phyloP scores from a whole-genome alignment of 2,888 invertebrate genomes.

The Drosophila limbata region DNA sequence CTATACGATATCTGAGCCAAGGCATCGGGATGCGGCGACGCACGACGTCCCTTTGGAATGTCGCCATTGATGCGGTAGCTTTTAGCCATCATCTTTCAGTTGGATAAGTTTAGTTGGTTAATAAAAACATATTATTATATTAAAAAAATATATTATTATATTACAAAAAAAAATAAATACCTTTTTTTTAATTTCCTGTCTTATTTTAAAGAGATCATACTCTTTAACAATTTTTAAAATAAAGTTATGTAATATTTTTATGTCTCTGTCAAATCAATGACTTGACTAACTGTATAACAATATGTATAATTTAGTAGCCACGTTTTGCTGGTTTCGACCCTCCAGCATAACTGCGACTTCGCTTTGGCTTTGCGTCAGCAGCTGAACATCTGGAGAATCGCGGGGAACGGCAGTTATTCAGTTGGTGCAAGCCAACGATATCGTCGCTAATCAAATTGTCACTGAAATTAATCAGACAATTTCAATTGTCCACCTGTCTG shows the following conservation, averaged over 20 bases:
- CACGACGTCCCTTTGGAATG: conserved; percentile 37
- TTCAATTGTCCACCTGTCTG: conserved; percentile 29
- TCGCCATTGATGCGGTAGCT: conserved; percentile 20
- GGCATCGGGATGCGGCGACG: conserved; percentile 37
- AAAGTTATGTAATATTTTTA: neutral
- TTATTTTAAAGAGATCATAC: neutral
- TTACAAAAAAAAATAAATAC: too few species aligned
- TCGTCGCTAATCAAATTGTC: conserved; percentile 71
- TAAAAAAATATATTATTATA: too few species aligned
- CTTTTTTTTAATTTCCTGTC: too few species aligned
- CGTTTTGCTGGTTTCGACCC: conserved; percentile 52
- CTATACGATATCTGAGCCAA: conserved; percentile 26
- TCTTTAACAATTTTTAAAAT: neutral
- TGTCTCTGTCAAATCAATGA: neutral
- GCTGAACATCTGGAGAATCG: conserved; percentile 36
- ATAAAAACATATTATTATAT: too few species aligned
- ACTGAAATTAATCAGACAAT: conserved; percentile 30
- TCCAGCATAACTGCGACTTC: conserved; percentile 70
- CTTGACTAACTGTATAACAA: neutral
- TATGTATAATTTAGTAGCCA: conserved; percentile 50
- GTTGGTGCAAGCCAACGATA: conserved; percentile 61
- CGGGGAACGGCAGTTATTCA: conserved; percentile 23
- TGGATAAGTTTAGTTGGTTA: neutral
- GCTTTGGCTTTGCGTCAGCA: conserved; percentile 48
- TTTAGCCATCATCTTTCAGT: conserved; percentile 32